Conservation (phyloP, 2,888 invertebrate genomes). For the Gryllus longicercus region DNA sequence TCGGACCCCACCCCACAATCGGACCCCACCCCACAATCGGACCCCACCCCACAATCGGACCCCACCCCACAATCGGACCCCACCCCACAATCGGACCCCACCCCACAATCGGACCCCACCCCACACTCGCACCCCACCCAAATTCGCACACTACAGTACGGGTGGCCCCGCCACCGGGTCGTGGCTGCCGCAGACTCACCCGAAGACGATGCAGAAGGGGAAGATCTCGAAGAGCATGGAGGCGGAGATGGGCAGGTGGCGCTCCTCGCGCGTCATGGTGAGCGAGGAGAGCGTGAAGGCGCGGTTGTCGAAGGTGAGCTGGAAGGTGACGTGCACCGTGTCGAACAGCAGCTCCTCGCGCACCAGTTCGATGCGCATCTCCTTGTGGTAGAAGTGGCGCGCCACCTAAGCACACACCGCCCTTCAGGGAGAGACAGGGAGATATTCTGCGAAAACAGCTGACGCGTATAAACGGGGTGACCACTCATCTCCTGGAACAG, state of each 20-base stretch:
- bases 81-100: too few species aligned
- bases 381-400: slow-evolving; percentile 89
- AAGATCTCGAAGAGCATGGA: slow-evolving; percentile 93
- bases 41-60: too few species aligned
- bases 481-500: too few species aligned
- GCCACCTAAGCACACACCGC: slow-evolving; percentile 61
- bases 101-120: too few species aligned
- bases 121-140: too few species aligned
- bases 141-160: too few species aligned
- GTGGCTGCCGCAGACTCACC: slow-evolving; percentile 55
- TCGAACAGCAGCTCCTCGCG: slow-evolving; percentile 83
- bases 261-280: slow-evolving; percentile 82
- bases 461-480: too few species aligned
- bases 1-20: too few species aligned
- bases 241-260: slow-evolving; percentile 82
- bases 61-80: too few species aligned
- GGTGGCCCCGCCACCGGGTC: background rate
- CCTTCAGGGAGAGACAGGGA: too few species aligned
- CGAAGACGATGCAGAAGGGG: slow-evolving; percentile 96
- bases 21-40: too few species aligned
- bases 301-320: slow-evolving; percentile 90
- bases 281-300: slow-evolving; percentile 81
- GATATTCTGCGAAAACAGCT: too few species aligned
- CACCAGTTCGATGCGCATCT: slow-evolving; percentile 86
- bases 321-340: slow-evolving; percentile 90